A percentile compares a stretch with the other conserved stretches of the same genome.
Evolutionary conservation across 2,113 vertebrate species (phyloP).

Genomic region (Apeltes quadracus): DNA sequence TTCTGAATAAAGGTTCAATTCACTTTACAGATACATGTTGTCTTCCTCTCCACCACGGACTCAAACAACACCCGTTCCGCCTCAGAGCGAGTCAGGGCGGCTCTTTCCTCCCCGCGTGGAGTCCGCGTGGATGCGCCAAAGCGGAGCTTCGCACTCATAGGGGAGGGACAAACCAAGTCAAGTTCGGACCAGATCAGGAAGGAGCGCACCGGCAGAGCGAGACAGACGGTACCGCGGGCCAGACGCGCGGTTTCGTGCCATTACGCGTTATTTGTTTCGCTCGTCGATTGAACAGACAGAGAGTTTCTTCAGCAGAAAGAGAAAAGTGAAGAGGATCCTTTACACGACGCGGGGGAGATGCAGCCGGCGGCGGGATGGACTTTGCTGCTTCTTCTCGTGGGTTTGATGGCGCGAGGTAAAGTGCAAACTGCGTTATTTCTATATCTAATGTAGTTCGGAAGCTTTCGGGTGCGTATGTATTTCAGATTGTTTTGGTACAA

Average conservation of each 20-base stretch:
- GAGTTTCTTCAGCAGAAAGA: slow-evolving; percentile 15
- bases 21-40: too few species aligned
- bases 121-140: slow-evolving; percentile 52
- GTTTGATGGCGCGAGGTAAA: slow-evolving; percentile 73
- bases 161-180: slow-evolving; percentile 71
- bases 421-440: neutral
- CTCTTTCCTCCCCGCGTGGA: slow-evolving; percentile 20
- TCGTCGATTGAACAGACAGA: slow-evolving; percentile 3
- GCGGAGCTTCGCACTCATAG: slow-evolving; percentile 53
- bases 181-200: slow-evolving; percentile 64
- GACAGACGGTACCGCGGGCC: slow-evolving; percentile 40
- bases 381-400: slow-evolving; percentile 68
- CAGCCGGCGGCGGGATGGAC: slow-evolving; percentile 56
- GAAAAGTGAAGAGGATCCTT: slow-evolving; percentile 30
- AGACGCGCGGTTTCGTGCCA: slow-evolving; percentile 5
- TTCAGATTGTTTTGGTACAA: neutral
- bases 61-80: neutral
- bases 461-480: neutral
- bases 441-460: neutral
- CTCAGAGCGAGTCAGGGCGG: neutral
- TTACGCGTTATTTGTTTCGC: slow-evolving; percentile 14
- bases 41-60: neutral
- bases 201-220: slow-evolving; percentile 49
- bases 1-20: neutral
- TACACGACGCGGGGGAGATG: slow-evolving; percentile 59